Evolutionary conservation across 2,888 invertebrate genomes (phyloP).

Genomic region (Aphelenchoides bicaudatus): DNA sequence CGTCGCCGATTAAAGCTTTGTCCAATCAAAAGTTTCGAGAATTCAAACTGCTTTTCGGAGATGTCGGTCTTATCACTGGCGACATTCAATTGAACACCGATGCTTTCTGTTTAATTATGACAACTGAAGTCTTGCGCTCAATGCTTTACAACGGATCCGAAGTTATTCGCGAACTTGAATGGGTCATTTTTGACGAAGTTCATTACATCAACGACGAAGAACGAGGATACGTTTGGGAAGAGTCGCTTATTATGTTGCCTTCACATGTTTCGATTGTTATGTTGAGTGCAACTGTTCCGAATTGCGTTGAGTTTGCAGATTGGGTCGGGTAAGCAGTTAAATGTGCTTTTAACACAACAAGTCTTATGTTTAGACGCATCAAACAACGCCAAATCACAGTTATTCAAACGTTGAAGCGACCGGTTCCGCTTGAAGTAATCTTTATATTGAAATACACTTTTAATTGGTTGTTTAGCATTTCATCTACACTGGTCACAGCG

Average conservation of each 20-base stretch:
- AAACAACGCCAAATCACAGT: slow-evolving; percentile 80
- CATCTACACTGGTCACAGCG: slow-evolving; percentile 64
- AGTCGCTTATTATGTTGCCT: slow-evolving; percentile 89
- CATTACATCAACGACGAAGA: slow-evolving; percentile 91
- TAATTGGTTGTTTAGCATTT: too few species aligned
- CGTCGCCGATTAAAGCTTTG: slow-evolving; percentile 95
- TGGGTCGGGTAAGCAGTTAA: slow-evolving; percentile 65
- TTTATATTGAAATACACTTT: too few species aligned
- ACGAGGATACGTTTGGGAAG: slow-evolving; percentile 98
- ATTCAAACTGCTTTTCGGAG: slow-evolving; percentile 84
- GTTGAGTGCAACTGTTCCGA: slow-evolving; percentile 95
- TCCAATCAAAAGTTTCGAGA: slow-evolving; percentile 98
- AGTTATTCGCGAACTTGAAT: slow-evolving; percentile 89
- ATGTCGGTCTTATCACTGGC: slow-evolving; percentile 87
- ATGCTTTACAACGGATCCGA: slow-evolving; percentile 93
- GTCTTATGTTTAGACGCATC: slow-evolving; percentile 57
- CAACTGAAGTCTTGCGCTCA: slow-evolving; percentile 92
- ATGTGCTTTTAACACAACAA: slow-evolving; percentile 18
- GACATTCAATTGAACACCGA: slow-evolving; percentile 91
- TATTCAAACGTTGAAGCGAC: slow-evolving; percentile 84
- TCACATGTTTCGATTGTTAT: slow-evolving; percentile 90
- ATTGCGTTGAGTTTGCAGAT: slow-evolving; percentile 85
- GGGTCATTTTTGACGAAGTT: slow-evolving; percentile 97
- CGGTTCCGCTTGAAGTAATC: slow-evolving; percentile 92
- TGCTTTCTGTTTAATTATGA: slow-evolving; percentile 95